These are phyloP conservation scores for Esperia sulphurella DNA, from an alignment of 2,888 invertebrate species.

Conservation along the genomic window DNA sequence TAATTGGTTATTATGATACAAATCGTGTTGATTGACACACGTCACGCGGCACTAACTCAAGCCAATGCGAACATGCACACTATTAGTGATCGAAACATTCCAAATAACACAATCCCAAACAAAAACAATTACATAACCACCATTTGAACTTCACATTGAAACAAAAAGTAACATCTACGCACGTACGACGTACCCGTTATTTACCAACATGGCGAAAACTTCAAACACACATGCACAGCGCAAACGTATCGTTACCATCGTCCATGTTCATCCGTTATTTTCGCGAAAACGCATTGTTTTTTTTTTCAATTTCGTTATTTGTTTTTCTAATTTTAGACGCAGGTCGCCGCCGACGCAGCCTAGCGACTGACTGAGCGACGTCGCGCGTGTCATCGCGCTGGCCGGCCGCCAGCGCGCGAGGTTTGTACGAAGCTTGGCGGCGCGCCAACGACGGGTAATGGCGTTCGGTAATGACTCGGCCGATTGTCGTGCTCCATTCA, in stretches of 20 bases:
- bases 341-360: slow-evolving; percentile 36
- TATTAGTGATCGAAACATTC: background rate
- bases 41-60: too few species aligned
- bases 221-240: slow-evolving; percentile 22
- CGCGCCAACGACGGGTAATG: slow-evolving; percentile 36
- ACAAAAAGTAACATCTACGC: slow-evolving; percentile 34
- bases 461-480: slow-evolving; percentile 18
- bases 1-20: too few species aligned
- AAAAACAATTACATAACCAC: slow-evolving; percentile 57
- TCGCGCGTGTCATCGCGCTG: slow-evolving; percentile 54
- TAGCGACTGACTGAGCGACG: slow-evolving; percentile 41
- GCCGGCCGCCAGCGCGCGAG: slow-evolving; percentile 40
- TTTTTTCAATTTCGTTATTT: slow-evolving; percentile 27
- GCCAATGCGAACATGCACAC: too few species aligned
- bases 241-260: slow-evolving; percentile 34
- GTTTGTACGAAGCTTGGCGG: slow-evolving; percentile 41
- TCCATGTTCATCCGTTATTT: slow-evolving; percentile 61
- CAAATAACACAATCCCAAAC: slow-evolving; percentile 9
- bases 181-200: slow-evolving; percentile 18
- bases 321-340: slow-evolving; percentile 31
- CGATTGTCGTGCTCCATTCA: slow-evolving; percentile 37
- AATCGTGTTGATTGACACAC: too few species aligned
- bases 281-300: slow-evolving; percentile 55
- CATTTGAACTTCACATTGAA: slow-evolving; percentile 49
- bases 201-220: slow-evolving; percentile 1